Evolutionary conservation across 2,888 invertebrate genomes (phyloP), one percentile per base, ranked within the genome.

Genomic region (Neoscelio sp.): DNA sequence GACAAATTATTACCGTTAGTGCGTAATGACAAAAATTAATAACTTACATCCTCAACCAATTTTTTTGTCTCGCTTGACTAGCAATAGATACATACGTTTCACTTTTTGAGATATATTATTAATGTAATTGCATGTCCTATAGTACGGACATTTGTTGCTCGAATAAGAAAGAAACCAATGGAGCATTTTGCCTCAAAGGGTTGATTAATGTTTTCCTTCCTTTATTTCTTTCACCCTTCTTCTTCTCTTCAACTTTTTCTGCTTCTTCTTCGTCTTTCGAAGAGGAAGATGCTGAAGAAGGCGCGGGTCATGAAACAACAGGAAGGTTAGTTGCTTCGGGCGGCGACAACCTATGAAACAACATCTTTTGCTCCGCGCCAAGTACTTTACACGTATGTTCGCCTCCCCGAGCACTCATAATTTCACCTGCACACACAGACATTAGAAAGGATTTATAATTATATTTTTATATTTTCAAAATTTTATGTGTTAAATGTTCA

Each of bases 281-380:
- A 65, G 78, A 70, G 73, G 80, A 80, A 83, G 86, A 86, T 78
- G 84, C 84, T 82, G 85, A 86, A 84, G 86, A 85, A 86, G 86
- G 54, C 48, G 80, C 84, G 82, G 88, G 87, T 87, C 88, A 88
- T 87, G 87, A 87, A 88, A 88, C 87, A 87, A 88, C 88, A 87
- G 87, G 87, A 88, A 88, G 88, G 87, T 88, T 88, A 88, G 86
- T 88, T 86, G 88, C 88, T 88, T 84, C 86, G 83, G 88, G 88
- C 88, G 84, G 85, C 88, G 87, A 87, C 87, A 88, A 87, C 87
- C 85, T 85, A 85, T 85, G 87, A 86, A 87, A 86, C 87, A 88
- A 85, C 86, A 85, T 82, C 86, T 85, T 81, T 30, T 44, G 81
- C 82, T 81, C 71, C 73, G 79, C 74, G 52, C 52, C 83, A 46